These are phyloP conservation scores for Heterohyrax brucei DNA, from an alignment of 2,797 vertebrate species.

Conservation along the genomic window DNA sequence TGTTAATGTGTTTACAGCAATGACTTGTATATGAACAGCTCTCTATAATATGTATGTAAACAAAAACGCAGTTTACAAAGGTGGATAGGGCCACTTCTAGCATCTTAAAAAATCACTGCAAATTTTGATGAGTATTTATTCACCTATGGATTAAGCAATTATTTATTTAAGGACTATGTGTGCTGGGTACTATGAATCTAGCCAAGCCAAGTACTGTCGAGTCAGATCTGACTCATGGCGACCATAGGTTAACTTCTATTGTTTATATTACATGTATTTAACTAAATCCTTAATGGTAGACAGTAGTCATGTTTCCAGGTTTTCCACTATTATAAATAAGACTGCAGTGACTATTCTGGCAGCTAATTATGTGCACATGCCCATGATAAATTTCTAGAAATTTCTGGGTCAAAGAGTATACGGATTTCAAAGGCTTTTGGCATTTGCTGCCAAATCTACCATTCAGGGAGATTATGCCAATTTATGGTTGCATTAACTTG, in stretches of 20 bases:
- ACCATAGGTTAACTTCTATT: not conserved
- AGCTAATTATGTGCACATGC: not conserved
- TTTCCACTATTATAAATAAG: not conserved
- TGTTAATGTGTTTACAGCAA: not conserved
- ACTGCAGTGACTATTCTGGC: not conserved
- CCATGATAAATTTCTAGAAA: not conserved
- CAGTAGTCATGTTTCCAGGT: not conserved
- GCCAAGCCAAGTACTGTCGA: no score
- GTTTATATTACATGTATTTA: not conserved
- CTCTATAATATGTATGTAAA: not conserved
- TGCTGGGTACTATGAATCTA: not conserved
- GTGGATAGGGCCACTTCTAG: not conserved
- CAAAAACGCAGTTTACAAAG: not conserved
- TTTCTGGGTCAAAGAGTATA: not conserved
- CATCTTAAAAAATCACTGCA: not conserved
- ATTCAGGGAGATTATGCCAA: not conserved
- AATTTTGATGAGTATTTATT: slow-evolving; percentile 44
- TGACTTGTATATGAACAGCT: not conserved
- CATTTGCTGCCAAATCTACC: not conserved
- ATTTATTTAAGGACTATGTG: not conserved
- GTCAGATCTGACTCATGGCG: no score
- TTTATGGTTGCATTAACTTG: not conserved
- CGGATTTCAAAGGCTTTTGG: not conserved
- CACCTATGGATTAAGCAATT: not conserved
- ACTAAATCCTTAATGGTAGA: not conserved